Evolutionary conservation across 1,140 invertebrate species (phyloP), one percentile per base, ranked within the genome.

Genomic region (Steinernema khuongi): DNA sequence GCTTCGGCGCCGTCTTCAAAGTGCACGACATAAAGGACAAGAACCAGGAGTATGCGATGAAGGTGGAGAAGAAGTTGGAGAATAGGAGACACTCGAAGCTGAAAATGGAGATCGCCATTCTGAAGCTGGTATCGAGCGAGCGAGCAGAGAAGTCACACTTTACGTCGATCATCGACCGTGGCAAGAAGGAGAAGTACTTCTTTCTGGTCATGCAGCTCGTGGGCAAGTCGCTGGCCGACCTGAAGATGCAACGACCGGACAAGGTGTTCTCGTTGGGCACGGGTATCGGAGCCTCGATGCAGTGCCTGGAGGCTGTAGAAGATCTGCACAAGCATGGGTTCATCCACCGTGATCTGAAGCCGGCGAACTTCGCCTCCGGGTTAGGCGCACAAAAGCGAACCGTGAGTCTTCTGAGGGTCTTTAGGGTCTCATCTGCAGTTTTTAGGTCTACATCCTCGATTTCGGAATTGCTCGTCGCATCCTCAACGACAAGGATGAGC

Each of bases 321-420:
- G 79, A 79, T 29, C 71, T 80, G 18, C 79, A 80, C 71, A 75
- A 78, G 29, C 33, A 67, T 31, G 75, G 79, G 17, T 73, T 72
- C 50, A 78, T 80, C 60, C 79, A 80, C 67, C 75, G 79, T 7
- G 79, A 80, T 67, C 18, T 80, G 19, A 80, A 80, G 50, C 79
- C 79, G 1, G 79, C 74, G 2, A 80, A 80, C 30, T 80, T 71
- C 36, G 79, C 79, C 1, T 72, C 36, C 22, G 75, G 79, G 22
- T 50, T 80, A 14, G 50, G 18, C 11, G 75, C 73, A 1, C 43
- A 74, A 28, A 79, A 74, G 18, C 30, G 28, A 2, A 41, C 43
- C 19, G 70, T 74, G 7, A 28, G 36, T 68, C 31, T 41, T 19
- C 26, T 7, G 7, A 22, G 14, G 11, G 14, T 60, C 50, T 7